phyloP scores from a whole-genome alignment of 2,888 invertebrate genomes.

The Himalopsyche kuldschensis region DNA sequence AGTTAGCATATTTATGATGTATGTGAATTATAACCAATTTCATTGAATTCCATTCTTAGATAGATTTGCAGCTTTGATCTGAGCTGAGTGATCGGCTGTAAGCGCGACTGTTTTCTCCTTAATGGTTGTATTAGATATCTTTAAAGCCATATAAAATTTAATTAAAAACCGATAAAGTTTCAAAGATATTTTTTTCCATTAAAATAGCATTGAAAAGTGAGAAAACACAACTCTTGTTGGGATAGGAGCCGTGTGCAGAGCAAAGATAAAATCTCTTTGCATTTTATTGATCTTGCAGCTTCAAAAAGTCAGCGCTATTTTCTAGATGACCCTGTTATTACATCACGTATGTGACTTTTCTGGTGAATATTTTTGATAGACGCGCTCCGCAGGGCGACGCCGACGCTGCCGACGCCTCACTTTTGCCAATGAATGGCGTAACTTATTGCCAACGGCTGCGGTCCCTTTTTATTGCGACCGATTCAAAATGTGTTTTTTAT shows the following conservation, averaged over 20 bases:
- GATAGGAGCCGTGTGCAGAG: not conserved
- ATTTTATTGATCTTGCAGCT: not conserved
- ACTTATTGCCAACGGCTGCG: conserved; percentile 9
- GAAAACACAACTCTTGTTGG: too few species aligned
- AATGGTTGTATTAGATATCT: too few species aligned
- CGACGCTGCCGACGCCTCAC: not conserved
- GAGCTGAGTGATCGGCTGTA: too few species aligned
- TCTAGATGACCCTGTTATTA: conserved; percentile 4
- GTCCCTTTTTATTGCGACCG: conserved; percentile 5
- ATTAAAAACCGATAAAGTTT: too few species aligned
- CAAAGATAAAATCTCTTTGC: not conserved
- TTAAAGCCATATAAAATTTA: too few species aligned
- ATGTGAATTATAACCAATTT: too few species aligned
- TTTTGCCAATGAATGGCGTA: conserved; percentile 14
- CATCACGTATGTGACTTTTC: conserved; percentile 20
- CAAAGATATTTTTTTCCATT: too few species aligned
- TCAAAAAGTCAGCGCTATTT: not conserved
- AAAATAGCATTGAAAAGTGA: too few species aligned
- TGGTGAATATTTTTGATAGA: conserved; percentile 29
- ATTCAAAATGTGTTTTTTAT: not conserved
- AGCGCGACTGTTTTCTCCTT: too few species aligned
- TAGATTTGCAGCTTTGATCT: too few species aligned
- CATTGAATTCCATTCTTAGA: too few species aligned
- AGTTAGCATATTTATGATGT: too few species aligned
- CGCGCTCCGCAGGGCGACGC: conserved; percentile 8